phyloP scores from a whole-genome alignment of 2,113 vertebrate genomes.

The Panthera uncia region DNA sequence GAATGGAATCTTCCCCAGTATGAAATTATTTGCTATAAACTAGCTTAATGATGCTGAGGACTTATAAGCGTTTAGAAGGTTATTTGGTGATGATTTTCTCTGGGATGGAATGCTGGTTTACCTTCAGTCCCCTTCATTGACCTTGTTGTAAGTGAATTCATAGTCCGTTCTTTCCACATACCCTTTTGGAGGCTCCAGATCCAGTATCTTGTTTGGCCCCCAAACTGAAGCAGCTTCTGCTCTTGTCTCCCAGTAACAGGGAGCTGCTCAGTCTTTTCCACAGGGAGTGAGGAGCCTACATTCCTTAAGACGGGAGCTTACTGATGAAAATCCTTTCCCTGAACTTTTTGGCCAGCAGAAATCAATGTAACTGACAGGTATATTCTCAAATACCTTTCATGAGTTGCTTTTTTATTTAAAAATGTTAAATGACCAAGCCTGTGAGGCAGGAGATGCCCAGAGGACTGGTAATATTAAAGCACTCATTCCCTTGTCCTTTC shows the following conservation, averaged over 20 bases:
- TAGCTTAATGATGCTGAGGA: conserved; percentile 41
- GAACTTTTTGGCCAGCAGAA: conserved; percentile 55
- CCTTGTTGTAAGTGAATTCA: conserved; percentile 47
- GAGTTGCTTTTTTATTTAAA: conserved; percentile 45
- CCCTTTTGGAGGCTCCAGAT: conserved; percentile 19
- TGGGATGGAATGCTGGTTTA: conserved; percentile 57
- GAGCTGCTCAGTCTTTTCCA: conserved; percentile 23
- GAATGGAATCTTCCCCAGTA: conserved; percentile 54
- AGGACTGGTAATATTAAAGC: conserved; percentile 19
- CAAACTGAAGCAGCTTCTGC: conserved; percentile 27
- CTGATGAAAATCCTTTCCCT: conserved; percentile 50
- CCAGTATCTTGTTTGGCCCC: conserved; percentile 43
- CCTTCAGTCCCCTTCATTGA: background rate
- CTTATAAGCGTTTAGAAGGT: background rate
- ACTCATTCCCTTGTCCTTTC: conserved; percentile 35
- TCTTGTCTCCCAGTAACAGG: conserved; percentile 29
- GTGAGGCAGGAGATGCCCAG: background rate
- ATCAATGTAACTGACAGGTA: conserved; percentile 52
- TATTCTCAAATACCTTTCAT: conserved; percentile 42
- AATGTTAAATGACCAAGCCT: conserved; percentile 57
- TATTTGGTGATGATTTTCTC: conserved; percentile 61
- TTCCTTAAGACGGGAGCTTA: conserved; percentile 61
- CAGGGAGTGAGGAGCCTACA: conserved; percentile 33
- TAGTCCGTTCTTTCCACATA: conserved; percentile 28
- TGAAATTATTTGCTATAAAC: conserved; percentile 43